These are phyloP conservation scores for Eurytoma adleriae DNA, from an alignment of 2,888 invertebrate genomes.

Conservation along the genomic window DNA sequence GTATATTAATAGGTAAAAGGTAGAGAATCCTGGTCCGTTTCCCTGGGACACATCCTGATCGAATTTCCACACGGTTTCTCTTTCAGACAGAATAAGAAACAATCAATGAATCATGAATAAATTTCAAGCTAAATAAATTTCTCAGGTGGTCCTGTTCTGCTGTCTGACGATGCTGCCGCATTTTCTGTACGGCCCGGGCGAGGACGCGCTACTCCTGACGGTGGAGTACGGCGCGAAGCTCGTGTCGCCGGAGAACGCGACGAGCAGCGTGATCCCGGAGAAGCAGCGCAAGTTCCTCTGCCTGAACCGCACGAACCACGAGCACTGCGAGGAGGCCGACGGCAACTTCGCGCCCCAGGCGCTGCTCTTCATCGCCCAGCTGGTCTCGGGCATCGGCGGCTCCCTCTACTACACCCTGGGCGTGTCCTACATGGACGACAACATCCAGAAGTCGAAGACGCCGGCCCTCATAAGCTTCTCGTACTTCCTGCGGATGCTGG, in stretches of 20 bases:
- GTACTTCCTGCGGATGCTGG: conserved; percentile 83
- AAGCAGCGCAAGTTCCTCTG: conserved; percentile 80
- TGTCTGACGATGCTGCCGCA: conserved; percentile 83
- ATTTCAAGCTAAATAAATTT: neutral
- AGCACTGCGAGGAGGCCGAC: conserved; percentile 77
- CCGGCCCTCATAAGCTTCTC: conserved; percentile 84
- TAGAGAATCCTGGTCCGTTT: too few species aligned
- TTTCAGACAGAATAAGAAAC: too few species aligned
- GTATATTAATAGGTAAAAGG: too few species aligned
- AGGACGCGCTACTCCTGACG: conserved; percentile 81
- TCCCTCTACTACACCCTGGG: conserved; percentile 84
- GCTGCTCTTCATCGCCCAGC: conserved; percentile 82
- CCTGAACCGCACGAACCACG: conserved; percentile 69
- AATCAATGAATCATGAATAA: too few species aligned
- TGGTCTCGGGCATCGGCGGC: conserved; percentile 84
- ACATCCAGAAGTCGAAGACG: conserved; percentile 85
- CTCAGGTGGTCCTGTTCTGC: conserved; percentile 80
- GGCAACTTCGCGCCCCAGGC: conserved; percentile 81
- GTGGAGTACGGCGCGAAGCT: conserved; percentile 78
- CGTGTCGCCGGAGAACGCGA: conserved; percentile 71
- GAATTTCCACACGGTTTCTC: too few species aligned
- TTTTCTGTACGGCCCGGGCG: conserved; percentile 83
- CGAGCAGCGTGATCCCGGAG: conserved; percentile 73
- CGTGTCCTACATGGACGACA: conserved; percentile 86
- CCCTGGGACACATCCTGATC: too few species aligned